Evolutionary conservation across 2,888 invertebrate species (phyloP).

Genomic region (Drosophila affinis): DNA sequence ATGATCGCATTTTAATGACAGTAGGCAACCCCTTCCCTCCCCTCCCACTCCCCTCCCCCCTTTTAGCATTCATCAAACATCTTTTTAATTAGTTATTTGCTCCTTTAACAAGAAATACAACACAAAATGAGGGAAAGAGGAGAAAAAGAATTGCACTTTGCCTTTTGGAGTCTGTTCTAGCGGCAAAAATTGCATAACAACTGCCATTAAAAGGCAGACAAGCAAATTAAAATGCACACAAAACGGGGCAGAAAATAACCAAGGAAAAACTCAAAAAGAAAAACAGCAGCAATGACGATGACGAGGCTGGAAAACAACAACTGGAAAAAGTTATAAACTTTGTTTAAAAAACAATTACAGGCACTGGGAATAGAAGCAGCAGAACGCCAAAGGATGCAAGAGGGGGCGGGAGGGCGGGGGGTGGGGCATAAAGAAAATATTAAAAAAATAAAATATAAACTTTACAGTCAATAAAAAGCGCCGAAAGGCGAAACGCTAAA

Average conservation of each 20-base stretch:
- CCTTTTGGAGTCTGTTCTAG: slow-evolving; percentile 39
- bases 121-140: not conserved
- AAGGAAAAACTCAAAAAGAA: slow-evolving; percentile 48
- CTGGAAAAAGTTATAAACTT: slow-evolving; percentile 74
- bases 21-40: not conserved
- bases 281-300: slow-evolving; percentile 44
- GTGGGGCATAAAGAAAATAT: slow-evolving; percentile 44
- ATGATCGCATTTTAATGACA: slow-evolving; percentile 22
- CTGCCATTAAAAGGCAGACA: slow-evolving; percentile 76
- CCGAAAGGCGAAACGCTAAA: slow-evolving; percentile 67
- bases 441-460: slow-evolving; percentile 53
- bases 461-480: slow-evolving; percentile 69
- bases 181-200: slow-evolving; percentile 69
- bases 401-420: no score
- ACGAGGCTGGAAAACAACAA: slow-evolving; percentile 11
- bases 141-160: slow-evolving; percentile 62
- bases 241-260: slow-evolving; percentile 47
- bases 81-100: slow-evolving; percentile 71
- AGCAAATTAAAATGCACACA: slow-evolving; percentile 71
- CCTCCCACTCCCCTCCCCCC: not conserved
- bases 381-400: slow-evolving; percentile 9
- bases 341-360: slow-evolving; percentile 78
- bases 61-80: slow-evolving; percentile 41
- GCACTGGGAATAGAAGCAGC: slow-evolving; percentile 38
- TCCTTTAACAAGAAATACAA: slow-evolving; percentile 28